phyloP scores from a whole-genome alignment of 2,888 invertebrate species.

The Erpobdella octoculata region DNA sequence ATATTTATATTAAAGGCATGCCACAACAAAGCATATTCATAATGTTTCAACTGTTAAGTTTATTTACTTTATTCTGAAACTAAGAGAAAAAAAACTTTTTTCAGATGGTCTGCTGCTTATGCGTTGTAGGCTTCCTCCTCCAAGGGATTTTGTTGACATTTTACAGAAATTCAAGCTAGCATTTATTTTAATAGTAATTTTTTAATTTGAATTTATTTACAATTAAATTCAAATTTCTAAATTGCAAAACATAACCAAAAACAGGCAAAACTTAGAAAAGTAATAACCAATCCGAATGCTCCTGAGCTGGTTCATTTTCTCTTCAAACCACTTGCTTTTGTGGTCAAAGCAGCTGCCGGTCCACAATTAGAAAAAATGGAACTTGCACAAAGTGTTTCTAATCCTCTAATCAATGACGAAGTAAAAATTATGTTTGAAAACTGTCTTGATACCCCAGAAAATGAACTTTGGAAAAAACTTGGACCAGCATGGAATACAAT shows the following conservation, averaged over 20 bases:
- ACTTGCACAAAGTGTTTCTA: constrained; percentile 68
- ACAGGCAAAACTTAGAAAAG: constrained; percentile 82
- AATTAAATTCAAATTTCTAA: neutral
- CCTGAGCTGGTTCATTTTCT: constrained; percentile 96
- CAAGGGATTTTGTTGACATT: constrained; percentile 90
- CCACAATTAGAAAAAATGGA: constrained; percentile 52
- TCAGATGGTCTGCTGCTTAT: constrained; percentile 83
- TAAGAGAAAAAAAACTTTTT: too few species aligned
- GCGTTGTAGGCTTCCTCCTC: constrained; percentile 88
- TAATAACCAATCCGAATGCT: constrained; percentile 98
- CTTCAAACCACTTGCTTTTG: constrained; percentile 91
- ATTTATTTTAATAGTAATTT: constrained; percentile 63
- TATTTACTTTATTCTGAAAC: too few species aligned
- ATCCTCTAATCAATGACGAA: constrained; percentile 82
- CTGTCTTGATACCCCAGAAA: constrained; percentile 24
- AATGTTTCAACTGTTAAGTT: too few species aligned
- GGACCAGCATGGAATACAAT: constrained; percentile 12
- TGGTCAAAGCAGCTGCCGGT: constrained; percentile 91
- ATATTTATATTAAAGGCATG: too few species aligned
- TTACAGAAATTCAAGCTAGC: constrained; percentile 97
- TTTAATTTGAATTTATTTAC: neutral
- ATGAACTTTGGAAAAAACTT: constrained; percentile 11
- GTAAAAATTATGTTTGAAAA: constrained; percentile 21
- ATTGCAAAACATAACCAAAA: neutral
- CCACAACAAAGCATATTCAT: too few species aligned